Percentiles rank a stretch among this genome's conserved stretches.
These are phyloP conservation scores for Choloepus hoffmanni DNA, from an alignment of 2,113 vertebrate genomes.

Conservation along the genomic window DNA sequence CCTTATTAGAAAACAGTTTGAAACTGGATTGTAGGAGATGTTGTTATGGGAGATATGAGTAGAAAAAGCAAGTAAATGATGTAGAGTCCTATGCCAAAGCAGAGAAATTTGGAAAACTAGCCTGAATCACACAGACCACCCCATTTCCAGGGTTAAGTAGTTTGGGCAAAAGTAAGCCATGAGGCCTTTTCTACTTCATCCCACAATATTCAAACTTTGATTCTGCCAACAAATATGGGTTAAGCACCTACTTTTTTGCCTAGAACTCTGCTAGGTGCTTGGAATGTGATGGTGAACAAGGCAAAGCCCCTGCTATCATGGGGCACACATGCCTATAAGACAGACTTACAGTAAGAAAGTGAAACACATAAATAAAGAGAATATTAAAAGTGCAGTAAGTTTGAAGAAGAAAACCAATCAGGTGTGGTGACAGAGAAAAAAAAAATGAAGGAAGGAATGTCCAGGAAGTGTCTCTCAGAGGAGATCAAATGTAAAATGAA, in stretches of 20 bases:
- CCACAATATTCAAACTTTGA: background rate
- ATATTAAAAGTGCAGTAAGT: background rate
- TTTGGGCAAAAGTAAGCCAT: constrained; percentile 22
- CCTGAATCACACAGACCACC: background rate
- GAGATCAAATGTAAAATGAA: constrained; percentile 11
- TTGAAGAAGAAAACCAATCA: background rate
- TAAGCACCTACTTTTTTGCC: background rate
- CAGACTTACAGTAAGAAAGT: background rate
- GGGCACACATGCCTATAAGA: background rate
- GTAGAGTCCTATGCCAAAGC: background rate
- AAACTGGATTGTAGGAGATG: background rate
- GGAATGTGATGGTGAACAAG: background rate
- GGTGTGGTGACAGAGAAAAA: background rate
- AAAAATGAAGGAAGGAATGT: background rate
- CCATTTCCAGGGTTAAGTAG: background rate
- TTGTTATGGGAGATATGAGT: background rate
- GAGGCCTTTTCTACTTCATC: background rate
- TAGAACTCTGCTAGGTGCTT: background rate
- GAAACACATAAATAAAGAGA: background rate
- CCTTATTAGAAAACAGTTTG: background rate
- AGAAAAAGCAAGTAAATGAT: background rate
- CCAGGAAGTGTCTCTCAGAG: background rate
- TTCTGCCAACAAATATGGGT: background rate
- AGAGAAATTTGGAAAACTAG: background rate
- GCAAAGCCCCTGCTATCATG: background rate